Conservation (phyloP, 2,113 vertebrate genomes). For the Callipepla californica region DNA sequence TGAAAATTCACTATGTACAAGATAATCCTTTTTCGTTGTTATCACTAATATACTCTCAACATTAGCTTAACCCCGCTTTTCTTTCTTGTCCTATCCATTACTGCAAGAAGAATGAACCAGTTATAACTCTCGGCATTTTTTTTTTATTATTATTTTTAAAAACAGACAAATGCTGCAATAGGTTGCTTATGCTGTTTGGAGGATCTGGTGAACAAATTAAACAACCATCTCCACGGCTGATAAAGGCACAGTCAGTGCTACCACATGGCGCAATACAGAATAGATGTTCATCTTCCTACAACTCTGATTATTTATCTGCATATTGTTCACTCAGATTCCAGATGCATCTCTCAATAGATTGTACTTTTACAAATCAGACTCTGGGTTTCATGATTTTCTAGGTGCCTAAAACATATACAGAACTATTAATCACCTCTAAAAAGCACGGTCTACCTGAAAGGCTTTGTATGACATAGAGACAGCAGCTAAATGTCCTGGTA, state of each 20-base stretch:
- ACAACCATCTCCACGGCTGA: not conserved
- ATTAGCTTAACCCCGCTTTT: not conserved
- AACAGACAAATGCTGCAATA: not conserved
- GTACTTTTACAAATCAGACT: not conserved
- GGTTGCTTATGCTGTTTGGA: not conserved
- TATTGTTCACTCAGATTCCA: not conserved
- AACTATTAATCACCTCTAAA: not conserved
- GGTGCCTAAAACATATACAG: not conserved
- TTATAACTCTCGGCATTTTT: not conserved
- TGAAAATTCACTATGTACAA: not conserved
- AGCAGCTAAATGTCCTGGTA: not conserved
- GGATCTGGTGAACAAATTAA: not conserved
- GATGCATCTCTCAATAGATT: not conserved
- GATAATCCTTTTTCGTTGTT: not conserved
- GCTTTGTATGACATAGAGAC: not conserved
- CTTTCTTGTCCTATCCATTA: not conserved
- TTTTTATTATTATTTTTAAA: no score
- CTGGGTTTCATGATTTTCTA: not conserved
- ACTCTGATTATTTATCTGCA: not conserved
- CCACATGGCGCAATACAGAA: not conserved
- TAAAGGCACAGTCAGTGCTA: accelerated
- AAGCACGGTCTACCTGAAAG: not conserved
- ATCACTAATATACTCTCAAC: not conserved
- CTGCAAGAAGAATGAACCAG: not conserved
- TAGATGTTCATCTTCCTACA: not conserved